These are phyloP conservation scores for Brachypteracias leptosomus DNA, from an alignment of 2,113 vertebrate species.

Conservation along the genomic window DNA sequence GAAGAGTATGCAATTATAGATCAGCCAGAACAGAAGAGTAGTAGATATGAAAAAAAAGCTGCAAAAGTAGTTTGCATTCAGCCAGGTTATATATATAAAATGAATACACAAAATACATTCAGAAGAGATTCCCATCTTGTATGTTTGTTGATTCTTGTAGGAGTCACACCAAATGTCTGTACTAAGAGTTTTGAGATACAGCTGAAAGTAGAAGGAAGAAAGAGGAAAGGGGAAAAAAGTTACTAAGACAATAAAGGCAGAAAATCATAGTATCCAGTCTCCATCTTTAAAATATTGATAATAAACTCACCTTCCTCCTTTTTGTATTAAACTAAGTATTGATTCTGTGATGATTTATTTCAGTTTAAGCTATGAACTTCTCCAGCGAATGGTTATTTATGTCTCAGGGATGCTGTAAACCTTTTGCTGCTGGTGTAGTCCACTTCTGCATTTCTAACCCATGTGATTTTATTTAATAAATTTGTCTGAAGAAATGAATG, in stretches of 20 bases:
- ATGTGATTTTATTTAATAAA: background rate
- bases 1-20: background rate
- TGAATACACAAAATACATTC: background rate
- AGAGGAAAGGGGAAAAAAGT: background rate
- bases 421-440: background rate
- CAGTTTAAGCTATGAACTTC: background rate
- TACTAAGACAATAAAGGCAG: background rate
- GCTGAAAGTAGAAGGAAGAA: background rate
- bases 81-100: background rate
- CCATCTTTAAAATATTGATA: background rate
- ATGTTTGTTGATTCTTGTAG: background rate
- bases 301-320: background rate
- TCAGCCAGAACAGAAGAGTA: background rate
- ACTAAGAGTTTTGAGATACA: background rate
- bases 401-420: background rate
- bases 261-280: background rate
- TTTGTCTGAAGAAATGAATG: background rate
- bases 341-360: background rate
- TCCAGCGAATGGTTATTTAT: background rate
- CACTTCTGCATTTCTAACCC: background rate
- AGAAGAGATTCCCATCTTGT: background rate
- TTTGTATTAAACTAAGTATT: background rate
- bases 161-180: background rate
- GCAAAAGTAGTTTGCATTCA: background rate
- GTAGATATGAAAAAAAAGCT: background rate